Conservation (phyloP, 2,797 vertebrate species). For the Acanthurus tractus region DNA sequence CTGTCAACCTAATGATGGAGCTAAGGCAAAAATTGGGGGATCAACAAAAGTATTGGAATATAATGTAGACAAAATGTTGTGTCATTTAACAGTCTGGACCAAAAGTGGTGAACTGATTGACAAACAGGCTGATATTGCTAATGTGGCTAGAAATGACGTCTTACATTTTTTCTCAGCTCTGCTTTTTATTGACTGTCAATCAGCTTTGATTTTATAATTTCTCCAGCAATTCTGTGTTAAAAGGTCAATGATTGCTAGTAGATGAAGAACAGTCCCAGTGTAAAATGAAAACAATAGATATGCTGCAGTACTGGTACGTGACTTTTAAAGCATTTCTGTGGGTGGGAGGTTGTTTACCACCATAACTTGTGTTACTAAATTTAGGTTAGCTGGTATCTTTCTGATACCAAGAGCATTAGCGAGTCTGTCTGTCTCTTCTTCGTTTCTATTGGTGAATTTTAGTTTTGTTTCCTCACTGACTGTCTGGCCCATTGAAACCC, state of each 20-base stretch:
- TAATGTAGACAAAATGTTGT: too few relatives aligned
- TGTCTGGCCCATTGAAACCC: neutral
- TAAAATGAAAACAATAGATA: neutral
- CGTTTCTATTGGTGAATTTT: slow-evolving; percentile 24
- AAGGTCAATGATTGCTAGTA: slow-evolving; percentile 1
- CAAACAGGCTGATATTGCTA: too few relatives aligned
- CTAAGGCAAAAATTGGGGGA: too few relatives aligned
- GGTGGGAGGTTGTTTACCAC: neutral
- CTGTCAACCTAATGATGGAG: too few relatives aligned
- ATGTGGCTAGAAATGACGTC: neutral
- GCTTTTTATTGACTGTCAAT: neutral
- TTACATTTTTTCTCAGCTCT: neutral
- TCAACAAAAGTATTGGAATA: too few relatives aligned
- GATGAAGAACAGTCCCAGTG: neutral
- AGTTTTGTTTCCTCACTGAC: slow-evolving; percentile 1
- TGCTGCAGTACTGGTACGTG: neutral
- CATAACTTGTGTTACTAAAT: neutral
- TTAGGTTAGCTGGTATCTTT: slow-evolving; percentile 23
- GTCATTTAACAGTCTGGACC: too few relatives aligned
- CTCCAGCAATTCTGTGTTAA: neutral
- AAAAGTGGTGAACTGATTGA: neutral
- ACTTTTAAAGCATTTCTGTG: neutral
- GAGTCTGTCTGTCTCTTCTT: slow-evolving; percentile 34
- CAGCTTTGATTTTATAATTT: neutral
- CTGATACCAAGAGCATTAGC: slow-evolving; percentile 46